A percentile compares a stretch with the other conserved stretches of the same genome.
Evolutionary conservation across 1,140 invertebrate genomes (phyloP).

Genomic region (Oedothorax gibbosus): DNA sequence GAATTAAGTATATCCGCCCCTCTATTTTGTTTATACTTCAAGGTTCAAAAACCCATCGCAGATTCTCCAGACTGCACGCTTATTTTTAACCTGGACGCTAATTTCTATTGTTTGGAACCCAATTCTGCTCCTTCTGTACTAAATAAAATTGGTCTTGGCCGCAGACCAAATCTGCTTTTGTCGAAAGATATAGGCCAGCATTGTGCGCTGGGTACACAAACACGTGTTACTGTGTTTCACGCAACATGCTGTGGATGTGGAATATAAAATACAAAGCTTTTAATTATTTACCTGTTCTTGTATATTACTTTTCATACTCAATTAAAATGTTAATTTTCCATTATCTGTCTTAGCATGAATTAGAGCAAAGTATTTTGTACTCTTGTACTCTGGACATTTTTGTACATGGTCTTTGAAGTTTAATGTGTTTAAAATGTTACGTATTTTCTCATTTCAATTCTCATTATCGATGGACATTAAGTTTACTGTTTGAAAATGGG

Average conservation of each 20-base stretch:
- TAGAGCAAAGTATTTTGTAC: too few species aligned
- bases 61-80: not conserved
- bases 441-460: too few species aligned
- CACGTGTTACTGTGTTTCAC: conserved; percentile 21
- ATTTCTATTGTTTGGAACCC: conserved; percentile 20
- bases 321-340: too few species aligned
- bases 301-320: too few species aligned
- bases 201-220: conserved; percentile 15
- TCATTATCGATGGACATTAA: too few species aligned
- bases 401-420: too few species aligned
- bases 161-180: not conserved
- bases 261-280: too few species aligned
- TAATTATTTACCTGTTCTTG: too few species aligned
- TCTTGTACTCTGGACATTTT: too few species aligned
- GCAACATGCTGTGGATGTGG: not conserved
- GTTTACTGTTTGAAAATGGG: too few species aligned
- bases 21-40: conserved; percentile 13
- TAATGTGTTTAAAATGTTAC: too few species aligned
- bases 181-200: not conserved
- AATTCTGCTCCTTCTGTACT: conserved; percentile 22
- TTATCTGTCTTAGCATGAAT: too few species aligned
- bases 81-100: conserved; percentile 14
- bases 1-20: not conserved
- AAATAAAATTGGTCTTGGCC: conserved; percentile 23
- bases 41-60: not conserved